phyloP scores from a whole-genome alignment of 1,140 invertebrate species.

The Coptotermes formosanus region DNA sequence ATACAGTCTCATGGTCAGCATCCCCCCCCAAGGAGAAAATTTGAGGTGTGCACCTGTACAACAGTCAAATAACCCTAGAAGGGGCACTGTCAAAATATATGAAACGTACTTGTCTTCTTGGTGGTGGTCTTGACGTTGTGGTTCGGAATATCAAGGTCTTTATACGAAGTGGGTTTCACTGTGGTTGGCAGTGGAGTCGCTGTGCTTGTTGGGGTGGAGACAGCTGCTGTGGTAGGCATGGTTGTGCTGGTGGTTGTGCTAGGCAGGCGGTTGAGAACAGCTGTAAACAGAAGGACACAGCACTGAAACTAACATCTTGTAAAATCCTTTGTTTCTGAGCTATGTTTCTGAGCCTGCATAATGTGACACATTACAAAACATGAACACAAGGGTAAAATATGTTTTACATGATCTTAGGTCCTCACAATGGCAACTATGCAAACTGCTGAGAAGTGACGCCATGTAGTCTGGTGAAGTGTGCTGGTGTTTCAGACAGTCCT shows the following conservation, averaged over 20 bases:
- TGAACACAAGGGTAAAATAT: no score
- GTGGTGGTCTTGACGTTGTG: slow-evolving; percentile 42
- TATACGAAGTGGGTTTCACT: slow-evolving; percentile 38
- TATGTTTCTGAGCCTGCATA: not conserved
- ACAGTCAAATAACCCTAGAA: no score
- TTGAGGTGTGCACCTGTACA: no score
- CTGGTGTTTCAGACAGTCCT: no score
- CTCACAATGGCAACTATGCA: no score
- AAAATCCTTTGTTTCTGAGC: not conserved
- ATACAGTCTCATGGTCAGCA: no score
- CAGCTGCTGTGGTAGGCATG: slow-evolving; percentile 30
- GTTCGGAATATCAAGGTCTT: slow-evolving; percentile 40
- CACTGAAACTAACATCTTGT: not conserved
- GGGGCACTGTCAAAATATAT: not conserved
- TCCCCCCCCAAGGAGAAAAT: no score
- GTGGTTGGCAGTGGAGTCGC: slow-evolving; percentile 36
- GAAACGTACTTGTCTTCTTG: slow-evolving; percentile 45
- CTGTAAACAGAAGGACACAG: slow-evolving; percentile 27
- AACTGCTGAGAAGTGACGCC: no score
- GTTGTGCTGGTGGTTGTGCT: slow-evolving; percentile 35
- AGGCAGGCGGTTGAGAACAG: slow-evolving; percentile 28
- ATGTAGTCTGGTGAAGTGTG: no score
- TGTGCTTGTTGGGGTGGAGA: slow-evolving; percentile 35
- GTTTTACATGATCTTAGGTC: no score
- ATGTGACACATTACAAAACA: no score